phyloP scores from a whole-genome alignment of 1,140 invertebrate species.

The Rhopalosiphum padi region DNA sequence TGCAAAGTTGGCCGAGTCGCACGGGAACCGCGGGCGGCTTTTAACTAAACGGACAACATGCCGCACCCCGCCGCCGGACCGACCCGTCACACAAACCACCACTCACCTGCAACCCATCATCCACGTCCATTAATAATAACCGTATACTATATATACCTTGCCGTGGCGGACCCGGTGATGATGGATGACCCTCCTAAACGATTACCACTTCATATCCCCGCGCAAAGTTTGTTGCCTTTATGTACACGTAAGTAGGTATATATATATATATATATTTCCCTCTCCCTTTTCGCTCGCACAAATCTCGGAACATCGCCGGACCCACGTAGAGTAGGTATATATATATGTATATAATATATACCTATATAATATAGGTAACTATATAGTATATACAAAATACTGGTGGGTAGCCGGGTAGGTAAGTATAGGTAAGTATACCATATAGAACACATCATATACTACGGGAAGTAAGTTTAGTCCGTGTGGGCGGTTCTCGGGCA shows the following conservation, averaged over 20 bases:
- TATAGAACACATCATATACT: neutral
- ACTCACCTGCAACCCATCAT: neutral
- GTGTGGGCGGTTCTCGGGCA: neutral
- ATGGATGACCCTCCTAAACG: conserved; percentile 58
- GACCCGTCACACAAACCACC: neutral
- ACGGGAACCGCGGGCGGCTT: conserved; percentile 42
- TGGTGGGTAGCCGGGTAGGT: neutral
- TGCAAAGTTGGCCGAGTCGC: conserved; percentile 44
- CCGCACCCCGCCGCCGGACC: neutral
- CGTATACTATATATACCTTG: neutral
- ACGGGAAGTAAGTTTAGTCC: neutral
- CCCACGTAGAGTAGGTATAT: neutral
- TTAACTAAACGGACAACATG: conserved; percentile 57
- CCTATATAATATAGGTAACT: neutral
- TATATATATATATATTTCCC: neutral
- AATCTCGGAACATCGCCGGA: conserved; percentile 27
- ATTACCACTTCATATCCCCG: conserved; percentile 48
- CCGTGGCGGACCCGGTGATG: conserved; percentile 42
- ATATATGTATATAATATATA: neutral
- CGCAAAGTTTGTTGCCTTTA: conserved; percentile 35
- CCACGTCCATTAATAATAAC: neutral
- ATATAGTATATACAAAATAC: neutral
- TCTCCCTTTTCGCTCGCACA: neutral
- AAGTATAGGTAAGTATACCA: neutral
- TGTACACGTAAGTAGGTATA: neutral